These are phyloP conservation scores for Noctilio leporinus DNA, from an alignment of 2,113 vertebrate species.

Conservation along the genomic window DNA sequence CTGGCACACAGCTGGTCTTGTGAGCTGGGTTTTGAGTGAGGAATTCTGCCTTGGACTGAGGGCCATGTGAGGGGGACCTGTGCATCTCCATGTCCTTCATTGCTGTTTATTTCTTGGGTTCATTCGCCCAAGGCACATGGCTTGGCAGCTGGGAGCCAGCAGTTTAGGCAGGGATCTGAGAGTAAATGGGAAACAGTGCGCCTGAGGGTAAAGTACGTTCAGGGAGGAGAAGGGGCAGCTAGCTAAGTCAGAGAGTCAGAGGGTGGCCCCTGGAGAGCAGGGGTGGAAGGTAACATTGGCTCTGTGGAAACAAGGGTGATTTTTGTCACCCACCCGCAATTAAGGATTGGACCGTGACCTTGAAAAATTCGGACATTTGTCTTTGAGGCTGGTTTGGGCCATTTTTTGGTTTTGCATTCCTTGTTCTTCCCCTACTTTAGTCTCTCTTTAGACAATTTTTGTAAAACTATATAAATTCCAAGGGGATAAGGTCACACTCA, in stretches of 20 bases:
- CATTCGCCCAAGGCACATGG: not conserved
- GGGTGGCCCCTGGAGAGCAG: fast-evolving
- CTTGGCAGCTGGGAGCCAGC: not conserved
- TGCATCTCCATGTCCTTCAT: not conserved
- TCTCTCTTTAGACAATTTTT: not conserved
- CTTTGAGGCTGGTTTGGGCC: not conserved
- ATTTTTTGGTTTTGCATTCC: not conserved
- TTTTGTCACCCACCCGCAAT: not conserved
- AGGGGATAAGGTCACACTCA: not conserved
- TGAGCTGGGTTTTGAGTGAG: not conserved
- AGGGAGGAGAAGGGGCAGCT: not conserved
- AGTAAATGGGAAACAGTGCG: not conserved
- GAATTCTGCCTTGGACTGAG: not conserved
- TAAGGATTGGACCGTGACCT: not conserved
- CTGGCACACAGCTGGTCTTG: not conserved
- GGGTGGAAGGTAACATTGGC: too few relatives aligned
- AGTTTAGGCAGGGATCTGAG: not conserved
- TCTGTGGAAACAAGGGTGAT: not conserved
- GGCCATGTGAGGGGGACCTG: fast-evolving
- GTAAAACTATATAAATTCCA: not conserved
- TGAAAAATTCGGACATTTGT: not conserved
- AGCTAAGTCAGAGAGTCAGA: not conserved
- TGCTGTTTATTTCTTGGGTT: not conserved
- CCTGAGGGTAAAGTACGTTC: not conserved
- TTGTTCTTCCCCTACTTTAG: not conserved